Base-by-base conservation (phyloP, 2,113 vertebrate genomes). In the Psilopogon haemacephalus region DNA sequence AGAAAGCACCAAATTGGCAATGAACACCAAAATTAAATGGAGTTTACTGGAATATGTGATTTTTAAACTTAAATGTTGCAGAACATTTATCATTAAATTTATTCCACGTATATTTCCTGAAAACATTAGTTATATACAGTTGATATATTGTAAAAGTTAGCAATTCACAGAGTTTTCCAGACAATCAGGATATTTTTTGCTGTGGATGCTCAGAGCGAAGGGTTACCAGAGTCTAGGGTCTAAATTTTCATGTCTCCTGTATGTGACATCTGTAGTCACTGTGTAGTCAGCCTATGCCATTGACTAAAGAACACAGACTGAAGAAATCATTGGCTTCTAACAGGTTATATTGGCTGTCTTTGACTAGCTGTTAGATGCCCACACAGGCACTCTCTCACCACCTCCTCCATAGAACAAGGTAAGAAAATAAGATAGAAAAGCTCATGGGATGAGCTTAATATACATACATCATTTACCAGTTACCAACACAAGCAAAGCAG, bases 291-390 rank as follows among this genome's bases (percentile, higher is more conserved):
- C 7, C 11, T 30, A 35, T 8, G 44, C 9, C 17, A 46, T 46
- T 18, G 44, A 46, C 17, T 42, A 42, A 42, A 42, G 40, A 42
- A 42, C 40, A 42, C 15, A 13, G 40, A 42, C 40, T 42, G 40
- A 42, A 42, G 40, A 42, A 32, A 8, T 52, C 37, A 46, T 13
- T 73, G 50, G 46, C 11, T 81, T 89, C 38, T 60, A 65, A n/a
- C 30, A 21, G 21, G 37, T 2, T 75, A 28, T 37, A 9, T 24
- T 56, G 20, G 8, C 8, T 65, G 26, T 2, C 24, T 10, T 70
- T 54, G n/a, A 3, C 12, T 24, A 44, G 6, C 8, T 67, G 10
- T 28, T 15, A 63, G 35, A 30, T 0, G 0, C 14, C 6, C 19
- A 44, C 17, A 46, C 44, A 46, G 17, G 17, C 17, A 46, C 44